These are phyloP conservation scores for Patella pellucida DNA, from an alignment of 2,888 invertebrate genomes.

Conservation along the genomic window DNA sequence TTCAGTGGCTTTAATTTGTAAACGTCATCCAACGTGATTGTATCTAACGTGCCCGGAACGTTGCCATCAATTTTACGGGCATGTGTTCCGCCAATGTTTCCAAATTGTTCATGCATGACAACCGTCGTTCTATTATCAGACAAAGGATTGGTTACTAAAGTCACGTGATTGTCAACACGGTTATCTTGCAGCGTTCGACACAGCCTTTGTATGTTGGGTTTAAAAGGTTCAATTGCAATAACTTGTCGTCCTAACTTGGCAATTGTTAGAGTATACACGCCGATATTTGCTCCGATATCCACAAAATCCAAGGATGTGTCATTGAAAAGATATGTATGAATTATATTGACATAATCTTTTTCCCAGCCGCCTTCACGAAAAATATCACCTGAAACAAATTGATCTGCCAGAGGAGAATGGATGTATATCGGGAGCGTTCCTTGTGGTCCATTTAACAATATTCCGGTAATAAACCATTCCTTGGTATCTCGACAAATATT, in stretches of 20 bases:
- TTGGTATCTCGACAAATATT: not conserved
- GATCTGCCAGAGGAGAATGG: conserved; percentile 10
- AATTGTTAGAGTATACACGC: conserved; percentile 19
- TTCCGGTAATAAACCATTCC: not conserved
- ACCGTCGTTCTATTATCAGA: conserved; percentile 13
- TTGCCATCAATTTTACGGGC: not conserved
- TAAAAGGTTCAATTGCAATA: conserved; percentile 14
- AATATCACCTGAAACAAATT: conserved; percentile 16
- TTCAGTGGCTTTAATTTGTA: conserved; percentile 13
- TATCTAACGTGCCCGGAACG: not conserved
- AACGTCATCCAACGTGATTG: conserved; percentile 18
- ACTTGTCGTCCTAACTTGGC: conserved; percentile 18
- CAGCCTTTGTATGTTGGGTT: conserved; percentile 15
- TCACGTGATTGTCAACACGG: conserved; percentile 2
- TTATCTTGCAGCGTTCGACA: conserved; percentile 13
- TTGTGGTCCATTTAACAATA: not conserved
- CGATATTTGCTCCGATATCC: conserved; percentile 23
- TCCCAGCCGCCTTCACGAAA: conserved; percentile 13
- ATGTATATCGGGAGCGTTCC: conserved; percentile 15
- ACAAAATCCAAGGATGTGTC: conserved; percentile 16
- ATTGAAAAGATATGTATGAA: not conserved
- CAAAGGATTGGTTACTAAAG: conserved; percentile 17
- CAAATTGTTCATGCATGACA: conserved; percentile 8
- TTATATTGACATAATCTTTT: not conserved
- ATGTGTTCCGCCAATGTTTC: conserved; percentile 19